Evolutionary conservation across 2,797 vertebrate genomes (phyloP), one percentile per base, ranked within the genome.

Genomic region (Chelmon rostratus): DNA sequence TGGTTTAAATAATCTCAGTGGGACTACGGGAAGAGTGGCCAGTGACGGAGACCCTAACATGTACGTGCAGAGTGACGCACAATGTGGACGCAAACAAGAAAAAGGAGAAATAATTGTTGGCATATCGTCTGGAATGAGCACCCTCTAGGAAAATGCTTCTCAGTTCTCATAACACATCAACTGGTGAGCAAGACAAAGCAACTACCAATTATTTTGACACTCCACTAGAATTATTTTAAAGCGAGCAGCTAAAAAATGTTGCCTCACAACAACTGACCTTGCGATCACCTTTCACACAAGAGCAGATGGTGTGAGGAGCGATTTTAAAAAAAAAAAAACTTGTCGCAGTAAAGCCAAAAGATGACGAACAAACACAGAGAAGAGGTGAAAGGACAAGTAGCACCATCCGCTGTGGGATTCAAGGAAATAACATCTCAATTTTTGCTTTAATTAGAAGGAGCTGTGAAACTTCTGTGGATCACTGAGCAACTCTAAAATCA

Each of bases 251-350:
- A 8, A 54, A 56, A 44, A 21, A 0, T 12, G 42, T 28, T 38
- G 46, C 44, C 19, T 65, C 37, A 49, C 42, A 37, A 59, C 1
- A 53, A 16, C 8, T 52, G 40, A 73, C 59, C 73, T 44, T 72
- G 68, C 12, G 16, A 42, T 56, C 68, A 38, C 11, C 33, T 21
- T 66, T 28, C 42, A 67, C 19, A 42, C 23, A 28, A 23, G 56
- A 76, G 63, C 62, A 82, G 58, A 73, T 63, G 73, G 63, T 40
- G 33, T 35, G 57, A 68, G 25, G 38, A 64, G 47, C 1, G 21
- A 56, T 38, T 46, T 10, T 37, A 49, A 35, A 37, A 65, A 31
- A 28, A n/a, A 28, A 38, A 11, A 38, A 28, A 58, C 56, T 13
- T 49, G 28, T 65, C 40, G 57, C 35, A 52, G 18, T 37, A 5